Percentiles rank a stretch among this genome's conserved stretches.
Evolutionary conservation across 2,888 invertebrate genomes (phyloP).

Genomic region (Drosophila subsilvestris): DNA sequence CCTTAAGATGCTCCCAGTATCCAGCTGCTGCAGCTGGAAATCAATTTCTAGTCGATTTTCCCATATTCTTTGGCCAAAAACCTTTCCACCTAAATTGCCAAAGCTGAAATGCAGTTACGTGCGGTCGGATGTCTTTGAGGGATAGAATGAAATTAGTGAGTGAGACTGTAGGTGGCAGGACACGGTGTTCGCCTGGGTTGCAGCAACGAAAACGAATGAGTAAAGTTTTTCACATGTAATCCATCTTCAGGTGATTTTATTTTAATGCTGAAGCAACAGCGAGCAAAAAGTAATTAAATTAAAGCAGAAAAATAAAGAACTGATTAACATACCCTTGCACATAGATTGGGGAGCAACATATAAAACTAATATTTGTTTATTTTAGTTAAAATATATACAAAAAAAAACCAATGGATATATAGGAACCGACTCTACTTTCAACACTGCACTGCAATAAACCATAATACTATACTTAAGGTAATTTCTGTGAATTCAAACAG

Average conservation of each 20-base stretch:
- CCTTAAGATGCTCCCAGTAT: not conserved
- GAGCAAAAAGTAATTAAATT: not conserved
- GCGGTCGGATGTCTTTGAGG: conserved; percentile 9
- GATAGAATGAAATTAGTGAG: not conserved
- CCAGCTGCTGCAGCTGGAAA: conserved; percentile 58
- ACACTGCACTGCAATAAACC: too few species aligned
- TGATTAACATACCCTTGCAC: not conserved
- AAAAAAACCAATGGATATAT: too few species aligned
- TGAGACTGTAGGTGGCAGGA: not conserved
- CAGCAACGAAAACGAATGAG: conserved; percentile 3
- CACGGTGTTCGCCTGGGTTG: not conserved
- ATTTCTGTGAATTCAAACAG: not conserved
- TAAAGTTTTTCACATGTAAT: conserved; percentile 5
- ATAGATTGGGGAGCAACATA: too few species aligned
- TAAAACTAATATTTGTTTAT: too few species aligned
- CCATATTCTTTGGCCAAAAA: conserved; percentile 27
- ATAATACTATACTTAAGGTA: too few species aligned
- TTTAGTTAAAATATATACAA: too few species aligned
- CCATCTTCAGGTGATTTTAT: not conserved
- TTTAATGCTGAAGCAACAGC: not conserved
- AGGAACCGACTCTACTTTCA: too few species aligned
- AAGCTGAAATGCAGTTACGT: conserved; percentile 44
- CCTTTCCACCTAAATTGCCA: conserved; percentile 15
- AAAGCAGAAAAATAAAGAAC: not conserved
- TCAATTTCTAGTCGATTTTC: conserved; percentile 72